A percentile compares a stretch with the other conserved stretches of the same genome.
Evolutionary conservation across 1,140 invertebrate genomes (phyloP).

Genomic region (Drosophila busckii): DNA sequence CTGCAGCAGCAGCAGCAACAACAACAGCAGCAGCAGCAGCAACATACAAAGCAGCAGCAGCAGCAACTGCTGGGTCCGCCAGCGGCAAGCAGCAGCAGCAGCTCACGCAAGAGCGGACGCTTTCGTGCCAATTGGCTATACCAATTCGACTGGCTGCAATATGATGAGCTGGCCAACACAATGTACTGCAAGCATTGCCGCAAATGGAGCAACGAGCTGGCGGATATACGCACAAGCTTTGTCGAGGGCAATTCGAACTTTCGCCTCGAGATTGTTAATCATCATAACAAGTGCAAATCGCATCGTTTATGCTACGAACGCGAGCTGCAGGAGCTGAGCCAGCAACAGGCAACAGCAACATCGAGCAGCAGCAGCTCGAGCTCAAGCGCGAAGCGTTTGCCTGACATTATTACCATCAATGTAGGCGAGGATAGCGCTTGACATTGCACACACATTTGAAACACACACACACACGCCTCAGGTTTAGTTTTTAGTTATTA

Average conservation of each 20-base stretch:
- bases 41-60: slow-evolving; percentile 11
- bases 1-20: slow-evolving; percentile 61
- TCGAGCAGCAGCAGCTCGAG: slow-evolving; percentile 19
- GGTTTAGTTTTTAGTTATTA: slow-evolving; percentile 63
- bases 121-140: slow-evolving; percentile 84
- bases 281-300: slow-evolving; percentile 88
- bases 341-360: slow-evolving; percentile 20
- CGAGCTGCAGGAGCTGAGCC: slow-evolving; percentile 78
- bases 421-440: slow-evolving; percentile 65
- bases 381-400: slow-evolving; percentile 21
- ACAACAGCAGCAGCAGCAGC: slow-evolving; percentile 25
- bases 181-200: slow-evolving; percentile 87
- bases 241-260: slow-evolving; percentile 87
- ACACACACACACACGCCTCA: slow-evolving; percentile 41
- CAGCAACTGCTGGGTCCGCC: slow-evolving; percentile 1
- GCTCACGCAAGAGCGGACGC: slow-evolving; percentile 81
- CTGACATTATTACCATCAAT: slow-evolving; percentile 72
- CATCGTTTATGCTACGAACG: slow-evolving; percentile 83
- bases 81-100: not conserved
- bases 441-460: slow-evolving; percentile 1
- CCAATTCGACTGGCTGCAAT: slow-evolving; percentile 85
- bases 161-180: slow-evolving; percentile 83
- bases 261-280: slow-evolving; percentile 86
- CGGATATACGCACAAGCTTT: slow-evolving; percentile 86
- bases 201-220: slow-evolving; percentile 85